phyloP scores from a whole-genome alignment of 2,113 vertebrate genomes.

The Trichomycterus rosablanca region DNA sequence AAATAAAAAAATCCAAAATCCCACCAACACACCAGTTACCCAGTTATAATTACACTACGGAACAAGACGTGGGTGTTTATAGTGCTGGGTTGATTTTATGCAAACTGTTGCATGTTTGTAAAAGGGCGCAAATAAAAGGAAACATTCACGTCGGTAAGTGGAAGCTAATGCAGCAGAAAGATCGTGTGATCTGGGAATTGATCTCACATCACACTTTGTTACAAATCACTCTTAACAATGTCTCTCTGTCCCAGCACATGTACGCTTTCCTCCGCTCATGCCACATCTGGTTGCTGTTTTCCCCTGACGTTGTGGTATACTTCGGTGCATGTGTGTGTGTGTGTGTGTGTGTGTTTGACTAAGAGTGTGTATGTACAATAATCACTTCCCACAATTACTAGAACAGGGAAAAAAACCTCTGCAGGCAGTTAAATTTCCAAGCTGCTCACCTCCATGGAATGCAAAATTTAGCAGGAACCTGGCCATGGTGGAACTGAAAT shows the following conservation, averaged over 20 bases:
- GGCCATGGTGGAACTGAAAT: background rate
- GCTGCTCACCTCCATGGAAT: constrained; percentile 45
- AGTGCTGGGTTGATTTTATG: background rate
- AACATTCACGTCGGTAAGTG: constrained; percentile 12
- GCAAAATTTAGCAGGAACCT: constrained; percentile 23
- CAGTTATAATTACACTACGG: background rate
- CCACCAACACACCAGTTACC: background rate
- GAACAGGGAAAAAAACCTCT: constrained; percentile 31
- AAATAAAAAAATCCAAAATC: too few relatives aligned
- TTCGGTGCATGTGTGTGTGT: constrained; percentile 4
- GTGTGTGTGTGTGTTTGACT: constrained; percentile 13
- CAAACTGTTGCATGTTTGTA: background rate
- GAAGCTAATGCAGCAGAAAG: constrained; percentile 4
- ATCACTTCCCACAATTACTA: constrained; percentile 46
- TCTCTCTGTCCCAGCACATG: constrained; percentile 33
- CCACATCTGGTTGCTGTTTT: constrained; percentile 48
- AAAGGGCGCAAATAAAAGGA: constrained; percentile 4
- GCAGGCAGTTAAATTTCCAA: constrained; percentile 43
- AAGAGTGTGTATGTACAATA: constrained; percentile 44
- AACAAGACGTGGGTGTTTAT: background rate
- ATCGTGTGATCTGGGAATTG: constrained; percentile 5
- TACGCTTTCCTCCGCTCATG: constrained; percentile 30
- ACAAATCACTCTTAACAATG: constrained; percentile 39
- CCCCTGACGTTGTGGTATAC: constrained; percentile 43
- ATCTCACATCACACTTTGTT: constrained; percentile 31